phyloP scores from a whole-genome alignment of 2,888 invertebrate genomes.

The Lasiommata megera region DNA sequence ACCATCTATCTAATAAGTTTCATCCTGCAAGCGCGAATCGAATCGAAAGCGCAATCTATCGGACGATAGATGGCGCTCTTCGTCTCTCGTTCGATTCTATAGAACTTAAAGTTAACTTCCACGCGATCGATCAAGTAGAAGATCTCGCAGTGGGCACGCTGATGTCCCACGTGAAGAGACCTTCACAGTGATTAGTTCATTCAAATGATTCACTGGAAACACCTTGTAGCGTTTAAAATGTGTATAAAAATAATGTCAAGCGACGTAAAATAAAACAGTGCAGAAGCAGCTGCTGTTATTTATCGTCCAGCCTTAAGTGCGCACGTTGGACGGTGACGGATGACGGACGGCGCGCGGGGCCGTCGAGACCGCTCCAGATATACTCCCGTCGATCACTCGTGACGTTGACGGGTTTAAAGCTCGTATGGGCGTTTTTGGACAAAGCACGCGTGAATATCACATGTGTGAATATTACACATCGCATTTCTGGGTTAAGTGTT shows the following conservation, averaged over 20 bases:
- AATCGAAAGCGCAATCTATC: too few relatives aligned
- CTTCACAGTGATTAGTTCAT: too few relatives aligned
- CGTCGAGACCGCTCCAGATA: constrained; percentile 54
- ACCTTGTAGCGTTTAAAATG: background rate
- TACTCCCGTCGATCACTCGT: constrained; percentile 66
- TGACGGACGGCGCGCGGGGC: constrained; percentile 47
- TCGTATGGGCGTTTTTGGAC: background rate
- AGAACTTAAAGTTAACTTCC: too few relatives aligned
- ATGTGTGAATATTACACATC: background rate
- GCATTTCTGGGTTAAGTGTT: background rate
- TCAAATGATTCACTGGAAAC: too few relatives aligned
- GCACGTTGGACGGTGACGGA: constrained; percentile 60
- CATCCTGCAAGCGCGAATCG: too few relatives aligned
- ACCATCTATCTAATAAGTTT: too few relatives aligned
- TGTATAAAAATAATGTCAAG: background rate
- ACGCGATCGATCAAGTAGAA: too few relatives aligned
- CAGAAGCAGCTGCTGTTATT: constrained; percentile 9
- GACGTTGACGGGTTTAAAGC: constrained; percentile 24
- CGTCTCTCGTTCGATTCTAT: too few relatives aligned
- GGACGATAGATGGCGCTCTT: too few relatives aligned
- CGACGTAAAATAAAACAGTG: constrained; percentile 7
- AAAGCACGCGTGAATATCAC: constrained; percentile 9
- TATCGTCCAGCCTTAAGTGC: constrained; percentile 20
- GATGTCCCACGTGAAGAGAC: too few relatives aligned
- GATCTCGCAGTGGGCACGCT: too few relatives aligned